Evolutionary conservation across 2,797 vertebrate genomes (phyloP), one percentile per base, ranked within the genome.

Genomic region (Sus cebifrons): DNA sequence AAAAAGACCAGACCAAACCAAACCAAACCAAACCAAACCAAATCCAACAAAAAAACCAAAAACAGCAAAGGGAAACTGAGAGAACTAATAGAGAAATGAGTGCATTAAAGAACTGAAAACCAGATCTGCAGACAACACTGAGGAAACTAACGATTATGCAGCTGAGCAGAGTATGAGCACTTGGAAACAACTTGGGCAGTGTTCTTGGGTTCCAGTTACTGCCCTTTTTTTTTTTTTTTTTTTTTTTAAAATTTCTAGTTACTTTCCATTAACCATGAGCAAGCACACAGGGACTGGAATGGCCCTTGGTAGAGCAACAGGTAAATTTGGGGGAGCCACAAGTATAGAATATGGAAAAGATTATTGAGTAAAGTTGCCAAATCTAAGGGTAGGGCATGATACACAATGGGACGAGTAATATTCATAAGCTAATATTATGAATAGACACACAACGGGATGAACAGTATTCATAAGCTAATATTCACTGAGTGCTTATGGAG

Each of bases 321-420:
- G 70, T 36, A 65, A 82, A 87, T 40, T 44, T 36, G 77, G 1
- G 14, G 49, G 49, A 82, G 56, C 23, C 64, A 12, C 2, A n/a
- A 23, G 12, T 18, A 29, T 4, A 75, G 68, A 68, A 6, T 23
- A 52, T 6, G 54, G 56, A 64, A 64, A 79, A 70, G 21, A 40
- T 17, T 32, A 29, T 13, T 21, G 27, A 82, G 23, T 44, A 52
- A 81, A 25, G 68, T 0, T 78, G 18, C 10, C 25, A 44, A 60
- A 12, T 54, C 16, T 29, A 67, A 9, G n/a, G 18, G 14, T 1
- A 60, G 2, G 21, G 23, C 56, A 85, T 73, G 60, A 20, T 4
- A 58, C 0, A 62, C 7, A 73, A 64, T 3, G 17, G 21, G 2
- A n/a, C 12, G 49, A 85, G 8, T 4, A 58, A 20, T 0, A 40